Conservation (phyloP, 2,888 invertebrate genomes). For the Andrena haemorrhoa region DNA sequence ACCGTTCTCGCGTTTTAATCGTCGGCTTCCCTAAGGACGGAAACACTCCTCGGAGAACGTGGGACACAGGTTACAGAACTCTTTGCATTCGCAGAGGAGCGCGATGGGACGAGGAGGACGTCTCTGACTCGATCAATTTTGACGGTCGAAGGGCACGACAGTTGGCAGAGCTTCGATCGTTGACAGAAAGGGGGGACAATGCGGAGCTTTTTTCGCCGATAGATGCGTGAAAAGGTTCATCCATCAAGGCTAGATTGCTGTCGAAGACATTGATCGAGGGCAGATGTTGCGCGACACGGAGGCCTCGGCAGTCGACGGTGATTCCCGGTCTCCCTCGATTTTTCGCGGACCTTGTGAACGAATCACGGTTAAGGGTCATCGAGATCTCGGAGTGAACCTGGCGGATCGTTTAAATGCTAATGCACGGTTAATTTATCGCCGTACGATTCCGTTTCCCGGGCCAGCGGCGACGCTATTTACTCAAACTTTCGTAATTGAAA, state of each 20-base stretch:
- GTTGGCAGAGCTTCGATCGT: not conserved
- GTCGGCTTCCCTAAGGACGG: not conserved
- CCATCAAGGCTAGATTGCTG: constrained; percentile 39
- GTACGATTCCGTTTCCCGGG: constrained; percentile 70
- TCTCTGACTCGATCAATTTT: not conserved
- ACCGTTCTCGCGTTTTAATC: constrained; percentile 25
- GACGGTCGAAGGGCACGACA: not conserved
- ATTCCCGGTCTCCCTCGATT: not conserved
- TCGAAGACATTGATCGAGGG: constrained; percentile 14
- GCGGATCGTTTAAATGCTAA: constrained; percentile 80
- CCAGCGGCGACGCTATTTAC: constrained; percentile 69
- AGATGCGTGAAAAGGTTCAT: constrained; percentile 42
- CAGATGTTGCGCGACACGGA: constrained; percentile 39
- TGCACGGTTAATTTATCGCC: constrained; percentile 76
- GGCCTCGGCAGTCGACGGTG: constrained; percentile 14
- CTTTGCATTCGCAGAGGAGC: not conserved
- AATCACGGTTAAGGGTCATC: constrained; percentile 38
- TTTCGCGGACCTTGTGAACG: constrained; percentile 34
- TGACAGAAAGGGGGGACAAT: constrained; percentile 11
- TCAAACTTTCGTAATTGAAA: constrained; percentile 79
- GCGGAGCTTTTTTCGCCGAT: constrained; percentile 10
- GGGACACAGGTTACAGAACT: not conserved
- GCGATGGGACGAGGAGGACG: not conserved
- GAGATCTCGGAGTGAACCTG: constrained; percentile 18
- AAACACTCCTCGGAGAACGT: not conserved